Evolutionary conservation across 2,113 vertebrate genomes (phyloP), one percentile per base, ranked within the genome.

Genomic region (Pangasianodon hypophthalmus): DNA sequence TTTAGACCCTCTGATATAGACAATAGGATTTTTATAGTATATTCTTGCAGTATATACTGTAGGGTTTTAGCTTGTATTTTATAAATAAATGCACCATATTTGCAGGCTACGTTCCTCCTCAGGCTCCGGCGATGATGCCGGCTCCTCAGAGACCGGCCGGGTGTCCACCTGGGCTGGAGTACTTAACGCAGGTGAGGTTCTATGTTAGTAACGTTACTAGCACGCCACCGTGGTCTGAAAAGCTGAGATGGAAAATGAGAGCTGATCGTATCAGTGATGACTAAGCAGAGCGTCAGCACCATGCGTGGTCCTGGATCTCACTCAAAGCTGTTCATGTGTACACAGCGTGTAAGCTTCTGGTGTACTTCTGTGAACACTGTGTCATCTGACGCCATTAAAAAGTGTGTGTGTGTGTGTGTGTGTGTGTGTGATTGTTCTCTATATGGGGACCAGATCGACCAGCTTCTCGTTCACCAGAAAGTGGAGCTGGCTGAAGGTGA

Each of bases 391-490:
- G 16, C 26, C 6, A 2, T 73, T 26, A 8, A 62, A 56, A 6
- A 26, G 26, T 50, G 50, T 26, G 16, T 46, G 2, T 64, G 4
- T 48, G 13, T 44, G 29, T 48, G 18, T 24, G 80, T 32, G 7
- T 58, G 7, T 37, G 21, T 41, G 10, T 80, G n/a, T 50, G 52
- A 6, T 52, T 88, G 8, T 84, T 60, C 1, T 62, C 1, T 48
- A 50, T 86, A 37, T 64, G 91, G 91, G 71, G 82, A 90, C 93
- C 95, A 98, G 96, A 91, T 97, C 90, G 96, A 98, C 92, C 96
- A 92, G 91, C 95, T 98, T 80, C 97, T 98, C 89, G 95, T 98
- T 91, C 96, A 98, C 82, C 97, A 98, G 93, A 95, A 97, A 89
- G 95, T 97, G 80, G 95, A 98, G 1, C 91, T 98, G 90, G 95